These are phyloP conservation scores for Pseudomyrmex dendroicus DNA, from an alignment of 1,140 invertebrate genomes.

Conservation along the genomic window DNA sequence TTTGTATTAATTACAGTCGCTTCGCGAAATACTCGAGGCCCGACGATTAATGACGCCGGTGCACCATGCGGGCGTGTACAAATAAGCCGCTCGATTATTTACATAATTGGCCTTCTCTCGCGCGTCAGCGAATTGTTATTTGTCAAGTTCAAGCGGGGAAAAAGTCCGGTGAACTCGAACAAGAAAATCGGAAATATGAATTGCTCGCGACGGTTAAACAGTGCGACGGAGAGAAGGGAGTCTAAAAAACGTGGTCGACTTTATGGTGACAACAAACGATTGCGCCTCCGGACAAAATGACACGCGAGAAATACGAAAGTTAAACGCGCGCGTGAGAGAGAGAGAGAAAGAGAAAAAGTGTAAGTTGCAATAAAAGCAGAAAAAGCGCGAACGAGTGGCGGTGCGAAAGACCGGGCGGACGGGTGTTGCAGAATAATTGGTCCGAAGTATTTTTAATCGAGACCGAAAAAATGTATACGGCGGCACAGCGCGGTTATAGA, in stretches of 20 bases:
- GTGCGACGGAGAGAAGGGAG: not conserved
- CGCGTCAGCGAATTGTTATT: slow-evolving; percentile 2
- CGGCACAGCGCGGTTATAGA: slow-evolving; percentile 50
- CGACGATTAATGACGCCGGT: slow-evolving; percentile 58
- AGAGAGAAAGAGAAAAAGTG: slow-evolving; percentile 30
- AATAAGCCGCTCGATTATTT: slow-evolving; percentile 50
- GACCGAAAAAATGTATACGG: slow-evolving; percentile 60
- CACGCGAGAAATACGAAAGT: slow-evolving; percentile 39
- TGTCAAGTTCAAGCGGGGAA: not conserved
- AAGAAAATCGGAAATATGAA: slow-evolving; percentile 11
- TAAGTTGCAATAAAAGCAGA: slow-evolving; percentile 48
- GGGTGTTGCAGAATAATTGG: slow-evolving; percentile 63
- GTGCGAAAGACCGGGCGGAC: slow-evolving; percentile 35
- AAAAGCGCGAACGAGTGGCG: slow-evolving; percentile 34
- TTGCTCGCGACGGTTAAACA: not conserved
- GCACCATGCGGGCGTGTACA: slow-evolving; percentile 47
- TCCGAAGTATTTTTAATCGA: slow-evolving; percentile 66
- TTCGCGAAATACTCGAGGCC: slow-evolving; percentile 29
- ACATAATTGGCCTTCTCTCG: slow-evolving; percentile 37
- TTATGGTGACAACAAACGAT: slow-evolving; percentile 10
- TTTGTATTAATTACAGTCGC: slow-evolving; percentile 71
- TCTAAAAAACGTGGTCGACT: slow-evolving; percentile 8
- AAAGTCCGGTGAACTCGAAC: not conserved
- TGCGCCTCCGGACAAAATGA: slow-evolving; percentile 1
- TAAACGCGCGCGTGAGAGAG: no score